These are phyloP conservation scores for Fulmarus glacialis DNA, from an alignment of 2,113 vertebrate genomes.

Conservation along the genomic window DNA sequence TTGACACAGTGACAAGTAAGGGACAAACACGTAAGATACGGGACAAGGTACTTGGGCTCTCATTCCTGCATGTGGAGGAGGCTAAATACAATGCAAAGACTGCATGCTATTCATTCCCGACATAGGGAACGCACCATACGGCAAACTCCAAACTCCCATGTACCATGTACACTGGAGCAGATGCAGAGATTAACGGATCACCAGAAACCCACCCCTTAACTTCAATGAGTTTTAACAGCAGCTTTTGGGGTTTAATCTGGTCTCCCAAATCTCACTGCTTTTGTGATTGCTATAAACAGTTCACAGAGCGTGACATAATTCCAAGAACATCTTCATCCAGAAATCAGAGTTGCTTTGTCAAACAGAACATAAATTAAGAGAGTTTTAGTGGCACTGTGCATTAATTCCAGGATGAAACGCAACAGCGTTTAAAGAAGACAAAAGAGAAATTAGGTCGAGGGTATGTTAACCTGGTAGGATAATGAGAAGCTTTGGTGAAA, in stretches of 20 bases:
- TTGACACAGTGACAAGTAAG: neutral
- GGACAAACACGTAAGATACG: neutral
- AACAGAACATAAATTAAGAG: neutral
- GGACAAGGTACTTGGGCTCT: neutral
- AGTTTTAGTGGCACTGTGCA: neutral
- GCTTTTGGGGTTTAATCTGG: neutral
- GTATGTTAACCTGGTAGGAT: neutral
- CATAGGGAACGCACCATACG: neutral
- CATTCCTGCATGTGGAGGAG: neutral
- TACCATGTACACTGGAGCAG: neutral
- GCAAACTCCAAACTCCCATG: neutral
- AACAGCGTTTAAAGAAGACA: neutral
- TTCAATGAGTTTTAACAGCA: neutral
- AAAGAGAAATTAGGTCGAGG: neutral
- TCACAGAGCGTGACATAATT: neutral
- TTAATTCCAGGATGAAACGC: neutral
- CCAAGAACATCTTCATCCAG: neutral
- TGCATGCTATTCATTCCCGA: neutral
- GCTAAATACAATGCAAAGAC: neutral
- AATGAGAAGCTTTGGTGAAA: neutral
- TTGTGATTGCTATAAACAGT: neutral
- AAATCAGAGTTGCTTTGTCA: neutral
- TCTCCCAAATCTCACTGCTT: neutral
- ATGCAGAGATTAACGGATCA: neutral
- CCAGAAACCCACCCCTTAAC: neutral